These are phyloP conservation scores for Orussus abietinus DNA, from an alignment of 1,140 invertebrate species.

Conservation along the genomic window DNA sequence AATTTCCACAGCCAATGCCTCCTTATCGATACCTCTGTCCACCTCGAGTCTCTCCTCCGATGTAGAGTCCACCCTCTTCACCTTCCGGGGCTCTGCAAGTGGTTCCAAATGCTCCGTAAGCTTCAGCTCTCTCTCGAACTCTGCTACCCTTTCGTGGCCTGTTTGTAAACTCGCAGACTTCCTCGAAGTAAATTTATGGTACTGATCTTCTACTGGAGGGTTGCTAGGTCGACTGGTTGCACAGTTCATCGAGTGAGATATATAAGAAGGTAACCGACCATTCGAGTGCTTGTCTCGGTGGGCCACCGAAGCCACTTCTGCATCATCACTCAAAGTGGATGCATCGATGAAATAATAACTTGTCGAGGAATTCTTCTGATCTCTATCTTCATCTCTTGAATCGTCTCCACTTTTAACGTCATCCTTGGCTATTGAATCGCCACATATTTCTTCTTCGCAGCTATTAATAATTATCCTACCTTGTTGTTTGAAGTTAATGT, in stretches of 20 bases:
- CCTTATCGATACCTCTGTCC: slow-evolving; percentile 33
- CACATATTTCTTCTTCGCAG: too few relatives aligned
- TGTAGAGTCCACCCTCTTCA: slow-evolving; percentile 29
- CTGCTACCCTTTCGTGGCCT: slow-evolving; percentile 29
- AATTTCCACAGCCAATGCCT: slow-evolving; percentile 44
- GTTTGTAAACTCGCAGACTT: slow-evolving; percentile 23
- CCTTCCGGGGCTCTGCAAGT: slow-evolving; percentile 29
- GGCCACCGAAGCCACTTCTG: slow-evolving; percentile 38
- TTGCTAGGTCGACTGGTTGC: slow-evolving; percentile 12
- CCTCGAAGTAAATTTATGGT: slow-evolving; percentile 19
- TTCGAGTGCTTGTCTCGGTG: slow-evolving; percentile 12
- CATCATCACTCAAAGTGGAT: slow-evolving; percentile 66
- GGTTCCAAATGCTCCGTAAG: slow-evolving; percentile 37
- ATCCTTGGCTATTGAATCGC: too few relatives aligned
- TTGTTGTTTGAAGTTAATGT: too few relatives aligned
- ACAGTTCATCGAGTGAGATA: slow-evolving; percentile 18
- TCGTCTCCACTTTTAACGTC: too few relatives aligned
- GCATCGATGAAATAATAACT: slow-evolving; percentile 71
- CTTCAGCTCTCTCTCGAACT: slow-evolving; percentile 36
- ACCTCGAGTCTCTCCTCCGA: slow-evolving; percentile 22
- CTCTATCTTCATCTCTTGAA: too few relatives aligned
- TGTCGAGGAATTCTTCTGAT: slow-evolving; percentile 20
- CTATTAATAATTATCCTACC: too few relatives aligned
- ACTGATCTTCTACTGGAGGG: slow-evolving; percentile 10
- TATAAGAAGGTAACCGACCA: slow-evolving; percentile 7